Conservation (phyloP, 2,113 vertebrate species). For the Chamaetylas fuelleborni region DNA sequence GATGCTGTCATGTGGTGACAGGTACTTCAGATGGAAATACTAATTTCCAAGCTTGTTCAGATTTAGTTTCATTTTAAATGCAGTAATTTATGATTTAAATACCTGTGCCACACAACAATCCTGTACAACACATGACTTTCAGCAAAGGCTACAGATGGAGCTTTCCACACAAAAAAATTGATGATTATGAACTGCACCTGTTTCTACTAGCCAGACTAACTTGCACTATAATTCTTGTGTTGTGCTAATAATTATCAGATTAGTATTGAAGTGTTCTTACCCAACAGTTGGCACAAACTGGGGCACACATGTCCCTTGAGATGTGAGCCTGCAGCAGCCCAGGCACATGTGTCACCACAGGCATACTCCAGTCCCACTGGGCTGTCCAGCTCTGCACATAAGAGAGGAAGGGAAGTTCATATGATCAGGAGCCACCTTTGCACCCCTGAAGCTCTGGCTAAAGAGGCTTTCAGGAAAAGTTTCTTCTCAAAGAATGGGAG, state of each 20-base stretch:
- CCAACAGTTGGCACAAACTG: not conserved
- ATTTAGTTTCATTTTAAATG: not conserved
- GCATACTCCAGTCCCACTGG: not conserved
- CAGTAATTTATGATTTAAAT: not conserved
- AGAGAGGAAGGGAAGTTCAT: not conserved
- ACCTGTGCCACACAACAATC: not conserved
- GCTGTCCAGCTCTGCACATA: not conserved
- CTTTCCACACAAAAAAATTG: not conserved
- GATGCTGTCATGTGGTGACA: not conserved
- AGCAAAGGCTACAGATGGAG: not conserved
- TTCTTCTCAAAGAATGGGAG: not conserved
- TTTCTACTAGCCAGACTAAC: not conserved
- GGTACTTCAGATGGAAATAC: not conserved
- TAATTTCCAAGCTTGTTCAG: not conserved
- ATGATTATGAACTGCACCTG: not conserved
- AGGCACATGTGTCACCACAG: not conserved
- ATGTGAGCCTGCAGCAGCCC: not conserved
- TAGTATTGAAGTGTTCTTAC: not conserved
- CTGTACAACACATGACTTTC: not conserved
- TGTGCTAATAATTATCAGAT: not conserved
- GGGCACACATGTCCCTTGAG: not conserved
- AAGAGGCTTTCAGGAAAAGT: not conserved
- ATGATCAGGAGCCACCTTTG: not conserved
- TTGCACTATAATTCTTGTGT: not conserved
- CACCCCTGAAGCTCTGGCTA: not conserved